Base-by-base conservation (phyloP, 2,113 vertebrate genomes). In the Microcebus tavaratra region DNA sequence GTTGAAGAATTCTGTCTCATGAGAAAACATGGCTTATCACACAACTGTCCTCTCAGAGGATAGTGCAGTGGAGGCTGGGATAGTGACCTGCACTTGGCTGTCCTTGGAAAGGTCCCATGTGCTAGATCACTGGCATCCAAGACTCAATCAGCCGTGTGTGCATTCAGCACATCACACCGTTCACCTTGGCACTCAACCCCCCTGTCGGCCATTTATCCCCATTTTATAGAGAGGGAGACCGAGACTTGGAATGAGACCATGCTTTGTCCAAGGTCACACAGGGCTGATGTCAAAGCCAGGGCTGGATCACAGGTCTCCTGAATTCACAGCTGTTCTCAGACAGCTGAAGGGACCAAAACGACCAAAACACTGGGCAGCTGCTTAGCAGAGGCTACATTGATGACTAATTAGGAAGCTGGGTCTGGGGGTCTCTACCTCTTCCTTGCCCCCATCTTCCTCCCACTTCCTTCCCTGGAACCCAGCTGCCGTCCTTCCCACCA, bases 181-280 rank as follows among this genome's bases (percentile, higher is more conserved):
- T 93, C 23, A 59, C 2, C 18, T 50, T 73, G 59, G 18, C 21
- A 11, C 23, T 82, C 59, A 55, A 15, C 67, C 85, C 95, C 23
- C 67, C 27, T 36, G 4, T 29, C 27, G 21, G 23, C 27, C 21
- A 45, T 29, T 65, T 50, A 67, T 57, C 39, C 20, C 8, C 27
- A 14, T 65, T 86, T 88, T 84, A 57, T 5, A 55, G 61, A 90
- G 27, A 67, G 63, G 63, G 25, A 96, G 70, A 75, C 29, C n/a
- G 82, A 92, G 15, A 59, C 27, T 83, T 39, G 11, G 48, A 81
- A 75, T 11, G 57, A 76, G 27, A n/a, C 65, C 1, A 5, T 8
- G 13, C 27, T 36, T 95, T 57, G 50, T 29, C 18, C 68, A 87
- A 83, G 36, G 45, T 92, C 57, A 90, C 20, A 20, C 63, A 53